These are phyloP conservation scores for Melanargia galathea DNA, from an alignment of 2,888 invertebrate species.

Conservation along the genomic window DNA sequence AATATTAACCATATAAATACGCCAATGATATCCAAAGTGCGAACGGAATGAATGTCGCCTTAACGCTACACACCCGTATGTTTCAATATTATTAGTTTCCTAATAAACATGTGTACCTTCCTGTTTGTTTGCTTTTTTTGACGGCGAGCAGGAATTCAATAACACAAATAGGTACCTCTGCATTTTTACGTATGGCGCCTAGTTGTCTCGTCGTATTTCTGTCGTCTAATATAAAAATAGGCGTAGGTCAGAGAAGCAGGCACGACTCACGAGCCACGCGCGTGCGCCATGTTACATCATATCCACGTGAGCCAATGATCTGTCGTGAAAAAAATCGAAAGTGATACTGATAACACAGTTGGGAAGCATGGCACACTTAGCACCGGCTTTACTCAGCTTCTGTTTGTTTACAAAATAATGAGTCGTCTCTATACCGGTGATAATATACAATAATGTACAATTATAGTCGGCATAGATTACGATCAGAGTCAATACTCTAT, in stretches of 20 bases:
- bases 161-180: neutral
- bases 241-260: slow-evolving; percentile 12
- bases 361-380: neutral
- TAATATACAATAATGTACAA: too few relatives aligned
- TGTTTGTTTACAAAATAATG: slow-evolving; percentile 4
- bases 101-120: neutral
- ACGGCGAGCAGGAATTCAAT: neutral
- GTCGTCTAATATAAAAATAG: slow-evolving; percentile 20
- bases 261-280: slow-evolving; percentile 37
- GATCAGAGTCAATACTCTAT: too few relatives aligned
- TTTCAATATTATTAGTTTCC: neutral
- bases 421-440: neutral
- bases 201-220: slow-evolving; percentile 13
- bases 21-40: too few relatives aligned
- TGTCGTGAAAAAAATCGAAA: slow-evolving; percentile 22
- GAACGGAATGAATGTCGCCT: neutral
- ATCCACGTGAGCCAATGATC: slow-evolving; percentile 29
- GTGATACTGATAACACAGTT: slow-evolving; percentile 2
- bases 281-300: slow-evolving; percentile 37
- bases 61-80: neutral
- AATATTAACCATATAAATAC: too few relatives aligned
- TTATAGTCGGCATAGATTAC: too few relatives aligned
- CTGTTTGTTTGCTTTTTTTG: neutral
- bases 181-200: neutral
- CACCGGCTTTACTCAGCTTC: neutral